phyloP scores from a whole-genome alignment of 2,888 invertebrate species.

The Tenthredo mesomela region DNA sequence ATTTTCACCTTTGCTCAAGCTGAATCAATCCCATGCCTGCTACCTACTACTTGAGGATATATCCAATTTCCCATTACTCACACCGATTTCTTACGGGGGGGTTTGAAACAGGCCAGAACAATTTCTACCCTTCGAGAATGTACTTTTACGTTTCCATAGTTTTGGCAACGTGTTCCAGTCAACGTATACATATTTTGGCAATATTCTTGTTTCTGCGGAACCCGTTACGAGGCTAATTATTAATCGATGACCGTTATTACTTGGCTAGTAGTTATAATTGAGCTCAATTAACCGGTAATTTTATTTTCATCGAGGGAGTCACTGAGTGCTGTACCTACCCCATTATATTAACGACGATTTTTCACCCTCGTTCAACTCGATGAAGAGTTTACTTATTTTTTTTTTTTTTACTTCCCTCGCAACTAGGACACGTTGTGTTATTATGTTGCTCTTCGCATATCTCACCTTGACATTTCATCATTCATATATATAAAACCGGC shows the following conservation, averaged over 20 bases:
- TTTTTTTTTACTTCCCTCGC: no score
- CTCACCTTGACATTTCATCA: no score
- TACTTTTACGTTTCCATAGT: neutral
- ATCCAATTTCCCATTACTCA: neutral
- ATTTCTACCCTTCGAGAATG: neutral
- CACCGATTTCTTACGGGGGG: no score
- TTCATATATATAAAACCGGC: no score
- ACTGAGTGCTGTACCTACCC: neutral
- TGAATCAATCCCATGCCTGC: neutral
- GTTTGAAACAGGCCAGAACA: neutral
- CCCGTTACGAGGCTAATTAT: neutral
- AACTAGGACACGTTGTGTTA: neutral
- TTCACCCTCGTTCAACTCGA: neutral
- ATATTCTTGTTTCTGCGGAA: neutral
- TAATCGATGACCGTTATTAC: conserved; percentile 4
- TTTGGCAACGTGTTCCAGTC: neutral
- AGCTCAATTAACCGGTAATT: neutral
- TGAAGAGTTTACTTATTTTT: neutral
- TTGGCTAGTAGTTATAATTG: neutral
- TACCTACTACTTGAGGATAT: neutral
- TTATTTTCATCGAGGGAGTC: neutral
- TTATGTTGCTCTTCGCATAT: no score
- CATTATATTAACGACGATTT: neutral
- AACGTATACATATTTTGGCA: neutral
- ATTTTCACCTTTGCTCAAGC: neutral